Percentiles rank a stretch among this genome's conserved stretches.
Evolutionary conservation across 2,888 invertebrate species (phyloP).

Genomic region (Uropetala carovei): DNA sequence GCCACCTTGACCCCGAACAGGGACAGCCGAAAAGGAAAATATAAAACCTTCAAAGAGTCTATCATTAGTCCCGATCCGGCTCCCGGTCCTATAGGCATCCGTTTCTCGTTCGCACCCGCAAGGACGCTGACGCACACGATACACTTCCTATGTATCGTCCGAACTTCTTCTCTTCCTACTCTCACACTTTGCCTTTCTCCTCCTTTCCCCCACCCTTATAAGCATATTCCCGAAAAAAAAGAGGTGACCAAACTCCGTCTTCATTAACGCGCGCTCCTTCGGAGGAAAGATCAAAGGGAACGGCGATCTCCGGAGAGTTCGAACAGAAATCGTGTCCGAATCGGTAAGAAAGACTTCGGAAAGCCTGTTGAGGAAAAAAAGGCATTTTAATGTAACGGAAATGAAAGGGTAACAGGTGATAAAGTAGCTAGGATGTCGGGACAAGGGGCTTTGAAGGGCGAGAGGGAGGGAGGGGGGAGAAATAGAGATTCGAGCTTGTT

Average conservation of each 20-base stretch:
- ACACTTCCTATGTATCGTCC: no score
- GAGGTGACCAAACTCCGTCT: background rate
- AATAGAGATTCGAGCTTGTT: background rate
- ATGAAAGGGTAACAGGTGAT: background rate
- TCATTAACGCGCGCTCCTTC: conserved; percentile 8
- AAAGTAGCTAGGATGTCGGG: conserved; percentile 8
- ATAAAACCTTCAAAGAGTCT: no score
- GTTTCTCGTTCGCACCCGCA: no score
- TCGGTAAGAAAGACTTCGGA: background rate
- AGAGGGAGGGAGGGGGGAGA: background rate
- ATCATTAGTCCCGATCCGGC: no score
- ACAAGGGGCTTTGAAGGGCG: background rate
- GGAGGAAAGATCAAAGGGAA: conserved; percentile 23
- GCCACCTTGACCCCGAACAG: no score
- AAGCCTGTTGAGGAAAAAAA: background rate
- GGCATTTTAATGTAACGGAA: background rate
- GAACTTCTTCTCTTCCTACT: no score
- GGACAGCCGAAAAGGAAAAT: no score
- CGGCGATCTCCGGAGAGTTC: background rate
- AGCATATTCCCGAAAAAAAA: no score
- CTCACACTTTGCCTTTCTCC: no score
- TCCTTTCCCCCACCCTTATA: no score
- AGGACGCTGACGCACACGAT: no score
- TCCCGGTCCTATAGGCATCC: no score
- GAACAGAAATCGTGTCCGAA: background rate